Conservation (phyloP, 2,888 invertebrate species). For the Drosophila multiciliata region DNA sequence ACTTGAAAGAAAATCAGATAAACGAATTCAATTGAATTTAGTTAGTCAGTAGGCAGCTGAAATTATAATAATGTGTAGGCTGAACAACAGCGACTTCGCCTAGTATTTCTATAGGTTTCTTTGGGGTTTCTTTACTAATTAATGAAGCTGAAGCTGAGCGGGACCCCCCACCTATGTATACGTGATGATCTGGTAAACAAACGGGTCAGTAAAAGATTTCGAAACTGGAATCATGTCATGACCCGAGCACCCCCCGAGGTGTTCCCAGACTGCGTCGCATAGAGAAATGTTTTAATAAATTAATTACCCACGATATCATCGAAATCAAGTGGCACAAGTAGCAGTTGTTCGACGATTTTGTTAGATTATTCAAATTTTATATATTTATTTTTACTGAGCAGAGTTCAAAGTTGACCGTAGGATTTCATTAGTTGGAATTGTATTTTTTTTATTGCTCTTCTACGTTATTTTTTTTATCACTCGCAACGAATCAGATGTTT, state of each 20-base stretch:
- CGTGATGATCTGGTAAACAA: conserved; percentile 21
- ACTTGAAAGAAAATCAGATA: conserved; percentile 71
- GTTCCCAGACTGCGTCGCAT: conserved; percentile 34
- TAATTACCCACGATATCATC: conserved; percentile 58
- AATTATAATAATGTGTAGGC: conserved; percentile 69
- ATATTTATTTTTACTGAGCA: conserved; percentile 29
- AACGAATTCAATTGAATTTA: conserved; percentile 66
- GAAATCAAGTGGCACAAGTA: conserved; percentile 56
- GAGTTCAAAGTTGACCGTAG: conserved; percentile 42
- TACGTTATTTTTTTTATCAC: neutral
- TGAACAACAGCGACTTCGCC: conserved; percentile 21
- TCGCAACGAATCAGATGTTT: neutral
- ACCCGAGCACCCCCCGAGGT: conserved; percentile 30
- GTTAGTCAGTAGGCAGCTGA: conserved; percentile 45
- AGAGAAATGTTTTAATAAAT: conserved; percentile 64
- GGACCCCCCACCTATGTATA: conserved; percentile 31
- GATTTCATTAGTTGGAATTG: conserved; percentile 12
- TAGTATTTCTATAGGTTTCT: conserved; percentile 23
- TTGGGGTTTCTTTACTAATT: conserved; percentile 51
- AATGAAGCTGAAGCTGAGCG: conserved; percentile 50
- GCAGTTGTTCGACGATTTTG: conserved; percentile 13
- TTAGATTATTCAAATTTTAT: conserved; percentile 15
- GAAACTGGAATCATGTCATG: conserved; percentile 18
- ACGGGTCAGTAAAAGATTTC: conserved; percentile 34
- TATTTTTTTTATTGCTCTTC: neutral